phyloP scores from a whole-genome alignment of 2,113 vertebrate species.

The Cepphus grylle region DNA sequence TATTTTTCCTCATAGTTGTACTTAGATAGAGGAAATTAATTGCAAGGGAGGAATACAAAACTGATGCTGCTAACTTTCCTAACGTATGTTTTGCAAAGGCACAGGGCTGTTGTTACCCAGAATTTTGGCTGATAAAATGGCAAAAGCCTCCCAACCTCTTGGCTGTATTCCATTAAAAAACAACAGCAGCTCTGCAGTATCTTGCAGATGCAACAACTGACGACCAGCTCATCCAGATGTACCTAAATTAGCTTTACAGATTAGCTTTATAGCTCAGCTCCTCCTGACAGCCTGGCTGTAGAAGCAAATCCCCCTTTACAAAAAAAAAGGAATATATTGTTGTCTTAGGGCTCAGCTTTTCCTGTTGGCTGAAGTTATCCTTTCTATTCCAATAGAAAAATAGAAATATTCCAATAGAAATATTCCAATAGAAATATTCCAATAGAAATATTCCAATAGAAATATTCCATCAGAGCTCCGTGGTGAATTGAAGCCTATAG shows the following conservation, averaged over 20 bases:
- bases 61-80: neutral
- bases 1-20: neutral
- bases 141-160: neutral
- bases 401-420: too few relatives aligned
- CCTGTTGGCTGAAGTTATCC: neutral
- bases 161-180: neutral
- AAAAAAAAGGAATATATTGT: neutral
- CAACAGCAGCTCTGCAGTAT: neutral
- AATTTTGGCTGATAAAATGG: neutral
- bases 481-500: neutral
- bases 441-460: neutral
- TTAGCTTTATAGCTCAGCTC: neutral
- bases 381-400: neutral
- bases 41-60: neutral
- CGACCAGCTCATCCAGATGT: neutral
- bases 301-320: neutral
- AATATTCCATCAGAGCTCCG: neutral
- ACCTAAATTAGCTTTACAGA: neutral
- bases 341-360: neutral
- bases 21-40: neutral
- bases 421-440: neutral
- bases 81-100: neutral
- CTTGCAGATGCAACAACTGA: neutral
- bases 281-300: neutral
- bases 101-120: neutral